Percentiles rank a stretch among this genome's conserved stretches.
Evolutionary conservation across 2,113 vertebrate species (phyloP).

Genomic region (Electrona antarctica): DNA sequence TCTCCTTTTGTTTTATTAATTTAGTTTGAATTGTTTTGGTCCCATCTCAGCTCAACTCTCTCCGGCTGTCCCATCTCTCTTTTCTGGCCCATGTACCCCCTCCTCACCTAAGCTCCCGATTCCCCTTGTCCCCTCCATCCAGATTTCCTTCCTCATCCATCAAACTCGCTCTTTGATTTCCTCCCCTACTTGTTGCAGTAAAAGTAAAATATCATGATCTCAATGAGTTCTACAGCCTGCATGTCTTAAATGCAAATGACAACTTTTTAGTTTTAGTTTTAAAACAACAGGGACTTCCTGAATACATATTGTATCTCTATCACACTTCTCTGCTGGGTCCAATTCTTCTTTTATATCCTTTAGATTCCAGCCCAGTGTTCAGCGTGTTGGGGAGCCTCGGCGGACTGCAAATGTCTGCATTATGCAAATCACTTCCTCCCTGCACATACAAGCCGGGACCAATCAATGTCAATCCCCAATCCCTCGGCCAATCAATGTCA

Average conservation of each 20-base stretch:
- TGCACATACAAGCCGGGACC: slow-evolving; percentile 74
- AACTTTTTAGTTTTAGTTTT: neutral
- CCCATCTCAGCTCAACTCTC: neutral
- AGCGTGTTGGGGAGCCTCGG: slow-evolving; percentile 39
- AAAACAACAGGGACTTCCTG: neutral
- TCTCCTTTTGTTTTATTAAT: neutral
- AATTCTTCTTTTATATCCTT: slow-evolving; percentile 32
- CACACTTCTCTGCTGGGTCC: slow-evolving; percentile 24
- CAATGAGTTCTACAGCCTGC: neutral
- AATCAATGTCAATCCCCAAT: slow-evolving; percentile 79
- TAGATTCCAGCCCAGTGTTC: slow-evolving; percentile 51
- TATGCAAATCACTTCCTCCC: slow-evolving; percentile 75
- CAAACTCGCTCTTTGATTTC: slow-evolving; percentile 3
- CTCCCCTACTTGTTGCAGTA: neutral
- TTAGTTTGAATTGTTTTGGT: slow-evolving; percentile 1
- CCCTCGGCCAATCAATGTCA: slow-evolving; percentile 77
- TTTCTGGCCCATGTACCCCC: neutral
- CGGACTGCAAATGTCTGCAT: slow-evolving; percentile 73
- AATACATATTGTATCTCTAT: slow-evolving; percentile 12
- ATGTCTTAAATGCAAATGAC: slow-evolving; percentile 4
- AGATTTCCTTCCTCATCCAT: neutral
- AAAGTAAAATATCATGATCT: slow-evolving; percentile 17
- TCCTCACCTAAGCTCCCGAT: neutral
- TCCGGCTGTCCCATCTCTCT: neutral
- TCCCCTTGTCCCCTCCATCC: neutral